Evolutionary conservation across 2,888 invertebrate genomes (phyloP), one percentile per base, ranked within the genome.

Genomic region (Caenorhabditis becei): DNA sequence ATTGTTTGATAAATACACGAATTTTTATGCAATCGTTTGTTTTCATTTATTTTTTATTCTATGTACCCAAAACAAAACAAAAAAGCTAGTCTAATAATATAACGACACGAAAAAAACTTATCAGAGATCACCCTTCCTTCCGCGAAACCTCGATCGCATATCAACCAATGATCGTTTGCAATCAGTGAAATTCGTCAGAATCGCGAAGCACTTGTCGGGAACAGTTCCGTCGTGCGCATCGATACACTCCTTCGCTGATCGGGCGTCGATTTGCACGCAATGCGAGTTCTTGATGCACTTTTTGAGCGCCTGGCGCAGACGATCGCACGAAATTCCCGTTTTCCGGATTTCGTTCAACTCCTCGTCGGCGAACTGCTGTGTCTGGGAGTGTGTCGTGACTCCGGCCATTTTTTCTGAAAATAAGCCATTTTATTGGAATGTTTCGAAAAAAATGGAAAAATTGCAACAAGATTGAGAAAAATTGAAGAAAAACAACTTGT

Each of bases 111-210:
- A 41, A 23, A 32, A 47, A 8, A 58, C n/a, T n/a, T n/a, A 56
- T 74, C 74, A 88, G 44, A 89, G 58, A 65, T 89, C 89, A n/a
- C 89, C 89, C 56, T 89, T 89, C 16, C 89, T 66, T 61, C 89
- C 89, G 23, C 89, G 86, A 69, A 89, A 89, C 61, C 89, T 79
- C 35, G 89, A 87, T 54, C 89, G 63, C 87, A 87, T 89, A 65
- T 89, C 89, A 1, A 89, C 87, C 83, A 89, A 72, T 0, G 88
- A 88, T 26, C 83, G 79, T 71, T 90, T 90, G 74, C 90, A 90
- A 49, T 90, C 89, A 51, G 85, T 80, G 78, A 90, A 90, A 51
- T 85, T 88, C 16, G 84, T 74, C 32, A 89, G 81, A 11, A 90
- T 82, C 23, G 83, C 69, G 81, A 88, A 89, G 51, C 90, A 90